Conservation (phyloP, 2,888 invertebrate species). For the Muschampia plurimacula region DNA sequence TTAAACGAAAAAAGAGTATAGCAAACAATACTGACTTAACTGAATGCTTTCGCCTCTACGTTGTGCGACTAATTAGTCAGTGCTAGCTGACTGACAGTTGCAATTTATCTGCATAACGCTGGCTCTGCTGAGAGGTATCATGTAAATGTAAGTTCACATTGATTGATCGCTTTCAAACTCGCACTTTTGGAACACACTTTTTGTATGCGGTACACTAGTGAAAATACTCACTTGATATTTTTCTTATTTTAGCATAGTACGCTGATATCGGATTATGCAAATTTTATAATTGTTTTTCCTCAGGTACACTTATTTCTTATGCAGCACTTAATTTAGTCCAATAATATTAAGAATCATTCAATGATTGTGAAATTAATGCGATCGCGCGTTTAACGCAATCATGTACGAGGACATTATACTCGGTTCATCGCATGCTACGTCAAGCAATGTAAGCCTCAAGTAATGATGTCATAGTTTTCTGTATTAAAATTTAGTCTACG, state of each 20-base stretch:
- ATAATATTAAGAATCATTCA: background rate
- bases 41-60: slow-evolving; percentile 16
- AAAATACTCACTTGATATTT: too few relatives aligned
- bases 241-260: too few relatives aligned
- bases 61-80: slow-evolving; percentile 30
- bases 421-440: slow-evolving; percentile 5
- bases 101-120: slow-evolving; percentile 41
- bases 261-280: too few relatives aligned
- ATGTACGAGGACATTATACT: too few relatives aligned
- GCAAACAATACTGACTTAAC: slow-evolving; percentile 4
- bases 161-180: background rate
- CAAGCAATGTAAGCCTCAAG: slow-evolving; percentile 24
- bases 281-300: too few relatives aligned
- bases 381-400: background rate
- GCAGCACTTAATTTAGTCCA: too few relatives aligned
- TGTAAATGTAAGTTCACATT: background rate
- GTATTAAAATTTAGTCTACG: slow-evolving; percentile 34
- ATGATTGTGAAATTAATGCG: background rate
- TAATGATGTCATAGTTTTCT: slow-evolving; percentile 18
- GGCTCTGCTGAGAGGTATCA: slow-evolving; percentile 16
- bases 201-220: too few relatives aligned
- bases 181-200: background rate
- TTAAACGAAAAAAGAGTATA: background rate
- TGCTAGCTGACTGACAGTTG: slow-evolving; percentile 35
- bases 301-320: too few relatives aligned